phyloP scores from a whole-genome alignment of 1,140 invertebrate genomes.

The Apis laboriosa region DNA sequence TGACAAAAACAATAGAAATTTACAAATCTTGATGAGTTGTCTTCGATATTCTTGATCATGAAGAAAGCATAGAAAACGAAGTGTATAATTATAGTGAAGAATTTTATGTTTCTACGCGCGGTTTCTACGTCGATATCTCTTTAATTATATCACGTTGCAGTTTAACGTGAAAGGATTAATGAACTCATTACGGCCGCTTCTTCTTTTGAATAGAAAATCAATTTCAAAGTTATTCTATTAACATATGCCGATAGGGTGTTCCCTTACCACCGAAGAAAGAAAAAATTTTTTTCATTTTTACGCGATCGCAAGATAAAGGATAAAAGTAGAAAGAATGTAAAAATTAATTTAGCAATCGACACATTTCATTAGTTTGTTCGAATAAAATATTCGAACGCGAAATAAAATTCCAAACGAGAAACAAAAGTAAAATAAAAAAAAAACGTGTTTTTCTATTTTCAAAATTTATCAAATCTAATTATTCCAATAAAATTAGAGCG shows the following conservation, averaged over 20 bases:
- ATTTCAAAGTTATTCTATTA: conserved; percentile 8
- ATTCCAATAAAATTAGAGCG: background rate
- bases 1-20: background rate
- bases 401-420: background rate
- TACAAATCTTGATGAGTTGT: background rate
- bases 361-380: too few species aligned
- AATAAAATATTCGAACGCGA: background rate
- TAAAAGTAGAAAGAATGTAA: too few species aligned
- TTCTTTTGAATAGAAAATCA: background rate
- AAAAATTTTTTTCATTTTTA: background rate
- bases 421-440: background rate
- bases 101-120: background rate
- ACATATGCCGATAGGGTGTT: background rate
- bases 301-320: background rate
- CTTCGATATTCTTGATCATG: background rate
- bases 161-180: conserved; percentile 9
- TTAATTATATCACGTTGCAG: conserved; percentile 13
- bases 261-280: background rate
- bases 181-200: conserved; percentile 10
- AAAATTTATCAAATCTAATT: background rate
- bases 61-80: background rate
- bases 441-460: background rate
- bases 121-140: background rate
- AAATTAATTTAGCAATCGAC: background rate
- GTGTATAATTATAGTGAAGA: background rate